Evolutionary conservation across 2,113 vertebrate genomes (phyloP).

Genomic region (Jaculus jaculus): DNA sequence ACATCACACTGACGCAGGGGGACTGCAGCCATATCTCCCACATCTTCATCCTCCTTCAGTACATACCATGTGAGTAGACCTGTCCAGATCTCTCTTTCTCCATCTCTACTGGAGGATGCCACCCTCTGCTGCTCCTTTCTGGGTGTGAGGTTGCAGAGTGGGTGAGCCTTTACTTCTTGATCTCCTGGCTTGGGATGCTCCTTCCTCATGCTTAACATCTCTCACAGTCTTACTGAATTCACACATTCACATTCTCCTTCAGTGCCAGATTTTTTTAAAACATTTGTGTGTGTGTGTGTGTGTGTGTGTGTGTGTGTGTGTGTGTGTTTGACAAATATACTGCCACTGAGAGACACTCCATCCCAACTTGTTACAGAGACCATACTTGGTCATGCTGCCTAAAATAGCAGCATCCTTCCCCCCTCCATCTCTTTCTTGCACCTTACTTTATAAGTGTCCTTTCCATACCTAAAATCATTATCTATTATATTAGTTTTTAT

Average conservation of each 20-base stretch:
- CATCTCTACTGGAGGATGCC: not conserved
- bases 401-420: not conserved
- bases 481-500: not conserved
- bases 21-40: fast-evolving
- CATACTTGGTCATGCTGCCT: not conserved
- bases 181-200: not conserved
- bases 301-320: too few relatives aligned
- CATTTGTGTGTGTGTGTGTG: too few relatives aligned
- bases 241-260: not conserved
- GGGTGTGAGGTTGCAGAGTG: too few relatives aligned
- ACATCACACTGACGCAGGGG: not conserved
- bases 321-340: not conserved
- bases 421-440: not conserved
- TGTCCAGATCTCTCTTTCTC: not conserved
- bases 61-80: not conserved
- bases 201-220: not conserved
- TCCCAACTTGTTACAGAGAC: not conserved
- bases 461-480: not conserved
- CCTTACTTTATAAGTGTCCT: not conserved
- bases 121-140: not conserved
- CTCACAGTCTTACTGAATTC: not conserved
- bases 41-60: not conserved
- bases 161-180: not conserved
- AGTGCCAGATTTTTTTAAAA: not conserved
- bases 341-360: not conserved